These are phyloP conservation scores for Bombus polaris DNA, from an alignment of 1,140 invertebrate species.

Conservation along the genomic window DNA sequence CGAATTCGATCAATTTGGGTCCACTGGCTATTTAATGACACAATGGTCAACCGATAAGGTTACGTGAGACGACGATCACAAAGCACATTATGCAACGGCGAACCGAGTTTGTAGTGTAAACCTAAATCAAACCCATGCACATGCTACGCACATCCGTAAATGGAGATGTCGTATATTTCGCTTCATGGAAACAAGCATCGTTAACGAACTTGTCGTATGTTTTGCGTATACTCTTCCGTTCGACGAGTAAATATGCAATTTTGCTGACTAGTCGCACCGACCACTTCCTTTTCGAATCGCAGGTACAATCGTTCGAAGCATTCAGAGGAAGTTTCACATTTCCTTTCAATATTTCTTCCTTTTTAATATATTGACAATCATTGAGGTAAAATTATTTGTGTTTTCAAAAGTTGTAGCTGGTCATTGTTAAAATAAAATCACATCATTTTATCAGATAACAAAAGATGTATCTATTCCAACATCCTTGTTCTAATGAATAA, in stretches of 20 bases:
- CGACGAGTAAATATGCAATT: constrained; percentile 39
- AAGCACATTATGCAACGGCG: neutral
- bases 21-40: neutral
- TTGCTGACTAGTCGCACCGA: too few relatives aligned
- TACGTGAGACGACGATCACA: constrained; percentile 20
- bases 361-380: neutral
- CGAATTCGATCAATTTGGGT: neutral
- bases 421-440: neutral
- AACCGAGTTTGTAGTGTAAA: constrained; percentile 55
- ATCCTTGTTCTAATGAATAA: neutral
- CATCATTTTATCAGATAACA: neutral
- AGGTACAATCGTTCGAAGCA: too few relatives aligned
- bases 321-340: too few relatives aligned
- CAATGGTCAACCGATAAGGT: neutral
- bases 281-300: neutral
- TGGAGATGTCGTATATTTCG: constrained; percentile 55
- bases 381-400: too few relatives aligned
- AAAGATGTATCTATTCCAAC: neutral
- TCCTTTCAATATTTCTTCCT: neutral
- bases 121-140: neutral
- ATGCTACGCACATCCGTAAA: constrained; percentile 18
- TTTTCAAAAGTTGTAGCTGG: neutral
- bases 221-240: constrained; percentile 54
- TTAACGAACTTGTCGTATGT: constrained; percentile 62
- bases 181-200: constrained; percentile 46